phyloP scores from a whole-genome alignment of 2,888 invertebrate species.

The Bellardia pandia region DNA sequence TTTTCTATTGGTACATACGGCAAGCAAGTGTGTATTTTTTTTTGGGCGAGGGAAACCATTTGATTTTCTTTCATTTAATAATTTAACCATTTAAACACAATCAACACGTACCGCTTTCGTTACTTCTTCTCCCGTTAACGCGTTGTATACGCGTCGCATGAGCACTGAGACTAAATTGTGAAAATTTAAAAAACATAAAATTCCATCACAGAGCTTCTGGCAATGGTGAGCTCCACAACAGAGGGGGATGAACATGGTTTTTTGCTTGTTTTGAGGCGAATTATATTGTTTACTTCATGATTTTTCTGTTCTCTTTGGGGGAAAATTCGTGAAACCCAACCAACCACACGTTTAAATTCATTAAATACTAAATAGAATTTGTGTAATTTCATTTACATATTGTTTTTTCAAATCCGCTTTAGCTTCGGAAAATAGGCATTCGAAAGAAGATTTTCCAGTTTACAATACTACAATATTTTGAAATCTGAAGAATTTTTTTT shows the following conservation, averaged over 20 bases:
- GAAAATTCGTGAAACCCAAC: slow-evolving; percentile 19
- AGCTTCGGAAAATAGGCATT: no score
- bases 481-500: no score
- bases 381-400: background rate
- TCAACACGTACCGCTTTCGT: slow-evolving; percentile 59
- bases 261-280: background rate
- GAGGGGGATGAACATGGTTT: slow-evolving; percentile 6
- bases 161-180: slow-evolving; percentile 66
- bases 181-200: slow-evolving; percentile 37
- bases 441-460: no score
- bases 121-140: slow-evolving; percentile 51
- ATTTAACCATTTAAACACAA: slow-evolving; percentile 50
- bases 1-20: slow-evolving; percentile 46
- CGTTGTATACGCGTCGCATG: slow-evolving; percentile 65
- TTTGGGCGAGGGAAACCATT: slow-evolving; percentile 66
- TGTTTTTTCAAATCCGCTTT: no score
- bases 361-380: background rate
- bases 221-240: slow-evolving; percentile 16
- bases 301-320: slow-evolving; percentile 23
- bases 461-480: no score
- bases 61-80: slow-evolving; percentile 56
- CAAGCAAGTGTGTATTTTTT: slow-evolving; percentile 55
- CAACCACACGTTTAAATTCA: background rate
- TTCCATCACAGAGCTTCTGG: slow-evolving; percentile 56
- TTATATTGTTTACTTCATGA: slow-evolving; percentile 1